A percentile compares a stretch with the other conserved stretches of the same genome.
Evolutionary conservation across 2,797 vertebrate species (phyloP).

Genomic region (Notoglanidium macrostoma): DNA sequence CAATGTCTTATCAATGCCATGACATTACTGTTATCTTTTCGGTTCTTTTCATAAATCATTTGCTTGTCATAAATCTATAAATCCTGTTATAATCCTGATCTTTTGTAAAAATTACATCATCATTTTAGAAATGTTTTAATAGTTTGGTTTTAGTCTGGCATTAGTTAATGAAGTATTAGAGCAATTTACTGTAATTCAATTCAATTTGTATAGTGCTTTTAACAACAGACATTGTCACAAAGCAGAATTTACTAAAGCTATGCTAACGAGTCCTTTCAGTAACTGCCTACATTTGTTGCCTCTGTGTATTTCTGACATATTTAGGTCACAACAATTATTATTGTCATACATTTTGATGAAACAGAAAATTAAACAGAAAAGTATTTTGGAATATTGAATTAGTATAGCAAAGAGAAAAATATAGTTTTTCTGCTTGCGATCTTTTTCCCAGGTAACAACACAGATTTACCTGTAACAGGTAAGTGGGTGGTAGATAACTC

Average conservation of each 20-base stretch:
- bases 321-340: neutral
- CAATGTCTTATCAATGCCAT: neutral
- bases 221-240: too few relatives aligned
- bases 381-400: neutral
- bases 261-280: too few relatives aligned
- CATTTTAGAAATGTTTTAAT: neutral
- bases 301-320: neutral
- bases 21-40: too few relatives aligned
- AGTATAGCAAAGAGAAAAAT: neutral
- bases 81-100: neutral
- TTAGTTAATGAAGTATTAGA: too few relatives aligned
- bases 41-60: neutral
- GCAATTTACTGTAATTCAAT: too few relatives aligned
- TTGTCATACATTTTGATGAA: neutral
- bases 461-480: neutral
- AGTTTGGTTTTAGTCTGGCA: too few relatives aligned
- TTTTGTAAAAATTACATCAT: neutral
- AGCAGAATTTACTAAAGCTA: too few relatives aligned
- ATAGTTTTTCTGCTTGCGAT: neutral
- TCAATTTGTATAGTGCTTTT: too few relatives aligned
- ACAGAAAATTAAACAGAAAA: neutral
- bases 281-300: too few relatives aligned
- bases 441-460: neutral
- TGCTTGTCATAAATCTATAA: neutral
- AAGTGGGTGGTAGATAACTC: neutral